Evolutionary conservation across 1,140 invertebrate genomes (phyloP), one percentile per base, ranked within the genome.

Genomic region (Listronotus bonariensis): DNA sequence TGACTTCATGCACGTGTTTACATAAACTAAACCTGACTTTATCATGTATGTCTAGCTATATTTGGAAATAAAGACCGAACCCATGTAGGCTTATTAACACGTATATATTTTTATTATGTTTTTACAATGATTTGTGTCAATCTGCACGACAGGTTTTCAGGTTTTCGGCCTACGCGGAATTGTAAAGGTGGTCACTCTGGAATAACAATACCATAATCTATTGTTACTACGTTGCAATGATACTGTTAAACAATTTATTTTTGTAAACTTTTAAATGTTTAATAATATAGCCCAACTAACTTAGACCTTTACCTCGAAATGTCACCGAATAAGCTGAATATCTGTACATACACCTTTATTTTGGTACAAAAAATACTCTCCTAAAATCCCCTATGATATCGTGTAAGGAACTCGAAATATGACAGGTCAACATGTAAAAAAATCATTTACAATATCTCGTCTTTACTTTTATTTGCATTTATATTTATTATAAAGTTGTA

Each of bases 31-130:
- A 65, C 17, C 43, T 56, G 53, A 34, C 53, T 32, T 14, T 12
- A 17, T 0, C 12, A 32, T 62, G 26, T 48, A 17, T 52, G 9
- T 54, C 31, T 63, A 48, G 32, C 40, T 54, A 43, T 63, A 57
- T 43, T n/a, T 26, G 54, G 51, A 34, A 62, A 62, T 41, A 53
- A 62, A 53, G 51, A 52, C 59, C 59, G 17, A 62, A 45, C 49
- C 59, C 57, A 57, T 65, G 53, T 48, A 49, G 43, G 62, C 56
- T 65, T 65, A 63, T 63, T 63, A 63, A 65, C 62, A 65, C 43
- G 38, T 65, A 32, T 36, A 65, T n/a, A 18, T 41, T 48, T 65
- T 46, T 56, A 51, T 51, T 51, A 31, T 32, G 32, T 65, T 56
- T 31, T 42, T 61, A 52, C 56, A 58, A 49, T 58, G 42, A 58